Percentiles rank a stretch among this genome's conserved stretches.
These are phyloP conservation scores for Grapholita molesta DNA, from an alignment of 1,140 invertebrate species.

Conservation along the genomic window DNA sequence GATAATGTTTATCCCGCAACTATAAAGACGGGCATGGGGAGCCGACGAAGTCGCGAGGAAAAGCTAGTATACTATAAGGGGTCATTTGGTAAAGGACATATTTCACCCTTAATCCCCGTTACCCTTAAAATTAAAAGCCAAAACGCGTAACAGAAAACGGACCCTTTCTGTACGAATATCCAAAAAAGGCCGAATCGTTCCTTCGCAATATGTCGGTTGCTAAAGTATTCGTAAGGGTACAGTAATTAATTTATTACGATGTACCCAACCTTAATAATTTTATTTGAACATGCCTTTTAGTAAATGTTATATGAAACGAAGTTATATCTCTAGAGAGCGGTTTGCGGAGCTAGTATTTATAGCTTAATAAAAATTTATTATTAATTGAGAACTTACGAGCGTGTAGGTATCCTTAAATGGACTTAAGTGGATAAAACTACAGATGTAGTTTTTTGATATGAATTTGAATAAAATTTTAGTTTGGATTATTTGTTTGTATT, in stretches of 20 bases:
- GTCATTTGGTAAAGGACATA: not conserved
- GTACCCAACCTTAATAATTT: conserved; percentile 15
- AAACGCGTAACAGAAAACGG: not conserved
- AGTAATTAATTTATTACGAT: conserved; percentile 16
- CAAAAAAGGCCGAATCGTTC: not conserved
- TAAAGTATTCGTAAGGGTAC: conserved; percentile 12
- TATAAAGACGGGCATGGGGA: too few relatives aligned
- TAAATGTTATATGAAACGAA: conserved; percentile 3
- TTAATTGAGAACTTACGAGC: not conserved
- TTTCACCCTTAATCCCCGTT: not conserved
- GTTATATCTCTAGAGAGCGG: not conserved
- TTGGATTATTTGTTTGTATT: too few relatives aligned
- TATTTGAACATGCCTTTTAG: conserved; percentile 9
- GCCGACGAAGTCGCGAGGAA: too few relatives aligned
- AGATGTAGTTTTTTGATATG: not conserved
- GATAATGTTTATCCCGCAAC: too few relatives aligned
- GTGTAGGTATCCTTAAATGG: too few relatives aligned
- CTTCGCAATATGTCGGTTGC: conserved; percentile 5
- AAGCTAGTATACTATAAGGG: not conserved
- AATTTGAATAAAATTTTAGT: too few relatives aligned
- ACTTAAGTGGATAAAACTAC: too few relatives aligned
- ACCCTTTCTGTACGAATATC: not conserved
- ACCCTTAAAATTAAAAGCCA: not conserved
- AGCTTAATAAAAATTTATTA: not conserved
- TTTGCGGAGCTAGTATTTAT: not conserved